Base-by-base conservation (phyloP, 2,888 invertebrate genomes). In the Hyalella azteca region DNA sequence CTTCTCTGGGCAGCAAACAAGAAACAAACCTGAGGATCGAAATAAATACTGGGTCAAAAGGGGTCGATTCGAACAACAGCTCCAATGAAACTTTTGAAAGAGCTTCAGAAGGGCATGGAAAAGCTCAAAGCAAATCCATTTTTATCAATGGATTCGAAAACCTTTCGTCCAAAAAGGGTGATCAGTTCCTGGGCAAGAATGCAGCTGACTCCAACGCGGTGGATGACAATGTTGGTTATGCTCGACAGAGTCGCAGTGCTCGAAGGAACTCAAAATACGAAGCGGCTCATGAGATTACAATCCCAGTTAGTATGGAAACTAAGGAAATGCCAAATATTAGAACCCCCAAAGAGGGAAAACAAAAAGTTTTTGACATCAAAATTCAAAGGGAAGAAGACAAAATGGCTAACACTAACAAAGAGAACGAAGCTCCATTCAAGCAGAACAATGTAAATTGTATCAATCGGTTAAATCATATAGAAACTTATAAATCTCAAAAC, bases 251-350 rank as follows among this genome's bases (percentile, higher is more conserved):
- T 59, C 19, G 78, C 48, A 45, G 66, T 19, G 59, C 41, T 15
- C 29, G 73, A 26, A 80, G 81, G 36, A 80, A 76, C 40, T 78
- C 77, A 1, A 83, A 83, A 36, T 83, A 83, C 75, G 83, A 83
- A 50, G 81, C 80, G 19, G 81, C 79, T 19, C 81, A 75, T 45
- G 83, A 83, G 49, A 60, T 83, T 49, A 80, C 80, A 36, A 83
- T 83, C 60, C 81, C 83, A 0, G 78, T 83, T 11, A 40, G 79
- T 1, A 19, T 83, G 4, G 80, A 81, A n/a, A n/a, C 29, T n/a
- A 26, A 59, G 13, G 54, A 36, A n/a, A 45, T 49, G 29, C 49
- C 78, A 3, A 39, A 80, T 4, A 66, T 15, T 4, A 60, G 1
- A 36, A 7, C 66, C 1, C 15, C 32, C 9, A 13, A 22, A 26